Evolutionary conservation across 2,113 vertebrate species (phyloP), one percentile per base, ranked within the genome.

Genomic region (Mesoclemmys tuberculata): DNA sequence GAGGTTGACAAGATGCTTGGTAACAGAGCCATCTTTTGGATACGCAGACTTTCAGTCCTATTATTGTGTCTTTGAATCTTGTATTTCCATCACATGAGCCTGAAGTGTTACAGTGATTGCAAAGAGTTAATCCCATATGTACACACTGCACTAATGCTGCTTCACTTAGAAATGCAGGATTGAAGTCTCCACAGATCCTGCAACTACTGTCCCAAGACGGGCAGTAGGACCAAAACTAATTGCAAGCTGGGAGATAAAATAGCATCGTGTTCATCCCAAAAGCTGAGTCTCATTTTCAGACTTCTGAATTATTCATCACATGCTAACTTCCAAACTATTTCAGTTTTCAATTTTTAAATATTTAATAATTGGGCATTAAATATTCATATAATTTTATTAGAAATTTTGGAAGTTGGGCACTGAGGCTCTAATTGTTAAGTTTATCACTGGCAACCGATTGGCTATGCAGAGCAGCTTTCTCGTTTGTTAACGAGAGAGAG

Each of bases 361-460:
- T 98, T 99, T 98, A 98, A 98, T 98, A 98, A 98, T 98, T 98
- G 94, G 82, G 16, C 84, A 98, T 98, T 95, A 98, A 98, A 98
- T 96, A 98, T 98, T 97, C 31, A 99, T 98, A 95, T 74, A 88
- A 96, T 98, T 98, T 98, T 98, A 98, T 98, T 97, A 98, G 98
- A 97, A 97, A 98, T 94, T 84, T 91, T 87, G 94, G 96, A 96
- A 97, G 96, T 85, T 8, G 24, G 97, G 97, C 91, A 87, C 87
- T 75, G 46, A 82, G 93, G 80, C 89, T 95, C 8, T 93, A 97
- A 95, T 97, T 90, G 92, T 98, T 88, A 96, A 94, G 96, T 97
- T 96, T 85, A 95, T 84, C 88, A 84, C 26, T 80, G 44, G 86
- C 86, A 91, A 87, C 85, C 5, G 61, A 84, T 35, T 71, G 80